These are phyloP conservation scores for Oceanodroma tethys DNA, from an alignment of 2,113 vertebrate species.

Conservation along the genomic window DNA sequence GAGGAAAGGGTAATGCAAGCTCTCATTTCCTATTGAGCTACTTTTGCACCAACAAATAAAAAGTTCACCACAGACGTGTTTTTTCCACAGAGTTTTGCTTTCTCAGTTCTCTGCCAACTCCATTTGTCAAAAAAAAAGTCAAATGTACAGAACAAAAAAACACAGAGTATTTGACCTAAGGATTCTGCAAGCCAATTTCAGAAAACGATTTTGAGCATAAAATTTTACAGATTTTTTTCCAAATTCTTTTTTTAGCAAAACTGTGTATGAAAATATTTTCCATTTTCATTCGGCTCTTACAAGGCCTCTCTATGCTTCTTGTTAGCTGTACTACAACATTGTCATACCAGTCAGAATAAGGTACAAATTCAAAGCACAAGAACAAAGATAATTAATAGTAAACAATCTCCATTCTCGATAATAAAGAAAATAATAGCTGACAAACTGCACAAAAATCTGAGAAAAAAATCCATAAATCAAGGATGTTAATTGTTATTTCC, in stretches of 20 bases:
- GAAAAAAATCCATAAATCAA: slow-evolving; percentile 34
- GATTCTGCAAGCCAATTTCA: background rate
- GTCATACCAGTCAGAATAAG: background rate
- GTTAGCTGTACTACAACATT: background rate
- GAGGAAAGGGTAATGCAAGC: background rate
- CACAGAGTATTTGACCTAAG: background rate
- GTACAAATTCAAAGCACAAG: background rate
- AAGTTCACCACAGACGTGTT: background rate
- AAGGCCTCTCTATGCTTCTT: background rate
- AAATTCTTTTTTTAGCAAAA: background rate
- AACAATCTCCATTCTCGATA: background rate
- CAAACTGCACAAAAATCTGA: background rate
- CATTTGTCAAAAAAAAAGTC: background rate
- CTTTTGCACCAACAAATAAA: background rate
- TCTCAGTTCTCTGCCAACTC: background rate
- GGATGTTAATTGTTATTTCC: slow-evolving; percentile 46
- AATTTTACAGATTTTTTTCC: background rate
- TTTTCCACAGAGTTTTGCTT: background rate
- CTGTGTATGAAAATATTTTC: background rate
- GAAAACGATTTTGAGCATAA: background rate
- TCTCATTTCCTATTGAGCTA: background rate
- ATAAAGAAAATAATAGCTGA: slow-evolving; percentile 30
- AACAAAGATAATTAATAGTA: background rate
- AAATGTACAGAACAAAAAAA: background rate
- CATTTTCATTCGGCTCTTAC: background rate